Base-by-base conservation (phyloP, 2,113 vertebrate genomes). In the Hyla sarda region DNA sequence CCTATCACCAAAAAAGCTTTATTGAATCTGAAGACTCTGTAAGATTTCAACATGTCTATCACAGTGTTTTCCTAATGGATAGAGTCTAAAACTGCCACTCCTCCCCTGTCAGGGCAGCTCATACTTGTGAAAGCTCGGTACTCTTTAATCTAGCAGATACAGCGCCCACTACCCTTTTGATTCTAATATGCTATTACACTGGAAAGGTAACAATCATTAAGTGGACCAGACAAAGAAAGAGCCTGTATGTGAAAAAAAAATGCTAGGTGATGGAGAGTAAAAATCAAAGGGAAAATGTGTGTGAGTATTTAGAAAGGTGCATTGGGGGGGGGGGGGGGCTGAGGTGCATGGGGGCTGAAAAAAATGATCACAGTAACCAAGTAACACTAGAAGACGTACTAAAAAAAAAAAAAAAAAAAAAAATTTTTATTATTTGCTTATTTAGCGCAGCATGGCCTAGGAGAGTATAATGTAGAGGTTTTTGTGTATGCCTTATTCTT, bases 141-240 rank as follows among this genome's bases (percentile, higher is more conserved):
- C 74, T 81, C 74, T 88, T 76, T 74, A 78, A 37, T 83, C 85
- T 45, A 19, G 37, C 69, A 37, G 48, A 75, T 54, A 52, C 75
- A 32, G 58, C 16, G 11, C 37, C 84, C 17, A n/a, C 60, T 83
- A 74, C n/a, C 47, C 41, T 79, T 85, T 82, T 88, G 78, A 87
- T 88, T 77, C 48, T 83, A 74, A 82, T 78, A 71, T 30, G n/a
- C 69, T 48, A 41, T 85, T 88, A 79, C 48, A 41, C 67, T 48
- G 82, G 54, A 87, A 90, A 87, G 77, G 73, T 82, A 88, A 65
- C 82, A 80, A 87, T 87, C 83, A 65, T 32, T 87, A 83, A 67
- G 32, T 25, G 37, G 85, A 79, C 28, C 52, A 77, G 60, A 25
- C 74, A 71, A 82, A 52, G 75, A 90, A 85, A 85, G 30, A 88